These are phyloP conservation scores for Anorthoa munda DNA, from an alignment of 2,888 invertebrate genomes.

Conservation along the genomic window DNA sequence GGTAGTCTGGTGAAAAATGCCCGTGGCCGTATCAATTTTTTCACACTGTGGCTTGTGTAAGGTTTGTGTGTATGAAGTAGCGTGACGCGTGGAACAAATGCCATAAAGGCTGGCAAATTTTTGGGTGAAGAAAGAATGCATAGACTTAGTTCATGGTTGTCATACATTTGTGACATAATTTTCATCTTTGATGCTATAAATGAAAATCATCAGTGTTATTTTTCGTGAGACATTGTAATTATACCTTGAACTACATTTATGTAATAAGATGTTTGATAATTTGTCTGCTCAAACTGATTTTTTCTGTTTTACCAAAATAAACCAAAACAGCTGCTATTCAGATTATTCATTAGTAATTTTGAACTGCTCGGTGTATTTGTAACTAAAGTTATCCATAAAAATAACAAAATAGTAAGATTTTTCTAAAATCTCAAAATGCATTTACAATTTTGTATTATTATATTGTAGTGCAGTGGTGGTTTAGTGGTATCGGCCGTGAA, in stretches of 20 bases:
- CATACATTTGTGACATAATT: not conserved
- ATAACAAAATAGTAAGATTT: not conserved
- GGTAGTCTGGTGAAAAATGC: slow-evolving; percentile 70
- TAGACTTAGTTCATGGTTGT: slow-evolving; percentile 1
- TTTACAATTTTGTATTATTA: not conserved
- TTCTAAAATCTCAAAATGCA: not conserved
- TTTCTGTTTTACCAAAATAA: not conserved
- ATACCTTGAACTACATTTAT: not conserved
- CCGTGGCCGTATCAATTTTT: slow-evolving; percentile 63
- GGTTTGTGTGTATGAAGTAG: slow-evolving; percentile 27
- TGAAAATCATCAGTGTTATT: not conserved
- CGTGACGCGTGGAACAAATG: slow-evolving; percentile 44
- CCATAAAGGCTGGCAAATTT: slow-evolving; percentile 24
- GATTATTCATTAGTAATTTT: not conserved
- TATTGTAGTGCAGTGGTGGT: too few relatives aligned
- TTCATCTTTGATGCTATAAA: too few relatives aligned
- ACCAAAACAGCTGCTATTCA: not conserved
- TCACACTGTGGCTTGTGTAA: slow-evolving; percentile 50
- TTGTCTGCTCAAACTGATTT: not conserved
- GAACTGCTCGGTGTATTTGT: too few relatives aligned
- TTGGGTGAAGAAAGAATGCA: slow-evolving; percentile 25
- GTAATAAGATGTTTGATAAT: not conserved
- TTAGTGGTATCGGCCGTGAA: too few relatives aligned
- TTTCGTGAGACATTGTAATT: not conserved
- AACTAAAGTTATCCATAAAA: not conserved